phyloP scores from a whole-genome alignment of 92 coral and sea anemone genomes.

The Bergia sp. region DNA sequence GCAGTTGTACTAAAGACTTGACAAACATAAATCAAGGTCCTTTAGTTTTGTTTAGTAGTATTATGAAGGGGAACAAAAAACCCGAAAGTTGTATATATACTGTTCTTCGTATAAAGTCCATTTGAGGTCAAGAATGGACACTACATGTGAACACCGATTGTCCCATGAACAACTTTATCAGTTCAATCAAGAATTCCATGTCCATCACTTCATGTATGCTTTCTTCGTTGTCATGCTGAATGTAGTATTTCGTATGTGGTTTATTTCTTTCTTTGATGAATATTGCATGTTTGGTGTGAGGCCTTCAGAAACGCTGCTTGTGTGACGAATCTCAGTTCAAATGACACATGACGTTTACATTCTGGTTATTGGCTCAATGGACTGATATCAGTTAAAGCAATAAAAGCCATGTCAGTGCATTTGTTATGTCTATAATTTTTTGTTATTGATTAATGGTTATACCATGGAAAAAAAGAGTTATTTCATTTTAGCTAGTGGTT shows the following conservation, averaged over 20 bases:
- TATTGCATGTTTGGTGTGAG: background rate
- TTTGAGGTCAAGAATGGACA: background rate
- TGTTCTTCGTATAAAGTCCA: constrained; percentile 13
- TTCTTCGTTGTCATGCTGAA: background rate
- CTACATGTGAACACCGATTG: background rate
- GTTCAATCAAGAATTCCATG: background rate
- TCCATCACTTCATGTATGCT: too few species aligned
- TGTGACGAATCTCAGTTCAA: too few species aligned
- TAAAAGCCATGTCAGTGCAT: too few species aligned
- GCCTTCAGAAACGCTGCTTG: too few species aligned
- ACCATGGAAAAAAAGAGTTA: too few species aligned
- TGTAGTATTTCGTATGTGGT: background rate
- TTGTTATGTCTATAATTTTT: too few species aligned
- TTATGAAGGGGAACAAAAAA: background rate
- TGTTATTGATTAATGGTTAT: too few species aligned
- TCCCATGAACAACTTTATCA: background rate
- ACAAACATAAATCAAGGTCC: background rate
- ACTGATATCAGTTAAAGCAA: too few species aligned
- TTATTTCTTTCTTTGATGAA: constrained; percentile 1
- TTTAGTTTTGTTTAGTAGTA: background rate
- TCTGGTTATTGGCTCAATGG: too few species aligned
- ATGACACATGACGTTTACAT: too few species aligned
- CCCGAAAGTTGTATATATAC: background rate
- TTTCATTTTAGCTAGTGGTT: too few species aligned
- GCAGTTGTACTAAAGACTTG: background rate